Evolutionary conservation across 2,797 vertebrate genomes (phyloP).

Genomic region (Smutsia temminckii): DNA sequence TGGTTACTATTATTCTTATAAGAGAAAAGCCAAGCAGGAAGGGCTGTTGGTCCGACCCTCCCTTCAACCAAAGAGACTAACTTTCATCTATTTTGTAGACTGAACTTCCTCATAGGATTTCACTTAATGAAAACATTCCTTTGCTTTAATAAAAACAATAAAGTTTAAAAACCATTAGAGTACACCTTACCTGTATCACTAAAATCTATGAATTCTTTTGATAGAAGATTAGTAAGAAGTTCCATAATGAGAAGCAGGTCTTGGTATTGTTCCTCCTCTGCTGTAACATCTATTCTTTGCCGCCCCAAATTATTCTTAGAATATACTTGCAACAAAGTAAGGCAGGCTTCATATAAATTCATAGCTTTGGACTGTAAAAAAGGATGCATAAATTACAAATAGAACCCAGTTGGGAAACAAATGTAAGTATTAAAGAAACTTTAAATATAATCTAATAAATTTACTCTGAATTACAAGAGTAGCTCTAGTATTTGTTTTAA

Average conservation of each 20-base stretch:
- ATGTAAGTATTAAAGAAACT: not conserved
- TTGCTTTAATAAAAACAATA: not conserved
- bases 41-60: not conserved
- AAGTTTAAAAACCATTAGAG: not conserved
- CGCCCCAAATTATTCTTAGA: slow-evolving; percentile 97
- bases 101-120: not conserved
- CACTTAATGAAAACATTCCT: not conserved
- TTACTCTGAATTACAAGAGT: not conserved
- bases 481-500: not conserved
- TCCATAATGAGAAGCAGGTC: slow-evolving; percentile 99
- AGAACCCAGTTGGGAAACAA: not conserved
- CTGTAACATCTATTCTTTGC: slow-evolving; percentile 93
- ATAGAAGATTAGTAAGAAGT: slow-evolving; percentile 97
- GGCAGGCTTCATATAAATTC: slow-evolving; percentile 98
- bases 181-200: slow-evolving; percentile 94
- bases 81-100: not conserved
- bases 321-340: slow-evolving; percentile 98
- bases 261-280: slow-evolving; percentile 99
- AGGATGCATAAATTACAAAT: not conserved
- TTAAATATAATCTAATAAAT: not conserved
- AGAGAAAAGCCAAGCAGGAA: not conserved
- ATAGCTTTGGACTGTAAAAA: slow-evolving; percentile 94
- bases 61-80: not conserved
- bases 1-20: not conserved
- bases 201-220: slow-evolving; percentile 99